phyloP scores from a whole-genome alignment of 2,888 invertebrate species.

The Parnassius apollo region DNA sequence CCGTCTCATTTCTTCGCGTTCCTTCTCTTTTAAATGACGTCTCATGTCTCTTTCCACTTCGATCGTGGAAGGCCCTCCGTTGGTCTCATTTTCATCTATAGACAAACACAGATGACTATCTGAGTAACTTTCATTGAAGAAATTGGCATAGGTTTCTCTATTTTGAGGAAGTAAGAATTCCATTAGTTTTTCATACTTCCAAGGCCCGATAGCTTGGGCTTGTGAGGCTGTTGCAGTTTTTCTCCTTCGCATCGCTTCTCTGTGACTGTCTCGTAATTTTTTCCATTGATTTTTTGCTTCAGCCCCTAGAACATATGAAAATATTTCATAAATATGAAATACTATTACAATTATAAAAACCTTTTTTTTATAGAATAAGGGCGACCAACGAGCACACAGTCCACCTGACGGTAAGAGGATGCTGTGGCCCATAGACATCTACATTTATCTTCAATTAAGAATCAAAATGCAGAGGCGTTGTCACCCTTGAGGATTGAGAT shows the following conservation, averaged over 20 bases:
- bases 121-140: conserved; percentile 17
- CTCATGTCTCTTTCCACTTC: conserved; percentile 27
- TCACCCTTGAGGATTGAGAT: too few relatives aligned
- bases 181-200: conserved; percentile 35
- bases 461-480: too few relatives aligned
- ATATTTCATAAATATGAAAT: too few relatives aligned
- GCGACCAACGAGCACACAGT: too few relatives aligned
- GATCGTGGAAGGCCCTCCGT: conserved; percentile 2
- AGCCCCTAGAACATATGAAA: conserved; percentile 21
- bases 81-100: conserved; percentile 14
- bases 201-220: conserved; percentile 30
- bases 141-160: conserved; percentile 23
- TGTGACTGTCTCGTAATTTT: conserved; percentile 35
- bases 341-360: too few relatives aligned
- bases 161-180: conserved; percentile 32
- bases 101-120: conserved; percentile 8
- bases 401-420: too few relatives aligned
- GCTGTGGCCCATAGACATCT: too few relatives aligned
- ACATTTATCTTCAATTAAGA: too few relatives aligned
- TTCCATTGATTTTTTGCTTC: conserved; percentile 37
- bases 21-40: conserved; percentile 27
- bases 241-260: conserved; percentile 34
- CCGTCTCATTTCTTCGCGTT: conserved; percentile 29
- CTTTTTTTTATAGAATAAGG: too few relatives aligned
- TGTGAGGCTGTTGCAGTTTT: conserved; percentile 28